These are phyloP conservation scores for Pogonocherus hispidulus DNA, from an alignment of 2,888 invertebrate genomes.

Conservation along the genomic window DNA sequence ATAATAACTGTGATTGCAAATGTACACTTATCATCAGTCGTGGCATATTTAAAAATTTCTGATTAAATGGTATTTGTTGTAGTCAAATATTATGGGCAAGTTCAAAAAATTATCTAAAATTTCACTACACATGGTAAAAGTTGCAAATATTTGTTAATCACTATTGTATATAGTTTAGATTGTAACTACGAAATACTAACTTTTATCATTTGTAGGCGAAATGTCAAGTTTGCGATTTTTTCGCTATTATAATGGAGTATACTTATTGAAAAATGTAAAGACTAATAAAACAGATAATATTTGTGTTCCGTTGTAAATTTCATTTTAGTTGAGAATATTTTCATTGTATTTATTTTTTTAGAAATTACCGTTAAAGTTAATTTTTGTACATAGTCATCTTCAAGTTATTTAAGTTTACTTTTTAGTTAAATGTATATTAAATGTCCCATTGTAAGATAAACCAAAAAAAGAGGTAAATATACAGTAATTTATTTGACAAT, in stretches of 20 bases:
- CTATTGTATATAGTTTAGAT: constrained; percentile 44
- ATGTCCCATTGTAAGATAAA: constrained; percentile 24
- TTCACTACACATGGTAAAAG: constrained; percentile 51
- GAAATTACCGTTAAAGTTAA: constrained; percentile 31
- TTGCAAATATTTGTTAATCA: constrained; percentile 25
- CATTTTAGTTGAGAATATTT: constrained; percentile 39
- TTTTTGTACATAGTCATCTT: constrained; percentile 40
- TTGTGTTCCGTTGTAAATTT: constrained; percentile 37
- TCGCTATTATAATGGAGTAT: constrained; percentile 40
- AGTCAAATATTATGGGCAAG: constrained; percentile 33
- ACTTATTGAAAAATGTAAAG: constrained; percentile 33
- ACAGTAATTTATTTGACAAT: constrained; percentile 25
- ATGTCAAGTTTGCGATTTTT: constrained; percentile 49
- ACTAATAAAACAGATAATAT: constrained; percentile 44
- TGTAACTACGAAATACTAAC: constrained; percentile 36
- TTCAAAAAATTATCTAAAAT: constrained; percentile 41
- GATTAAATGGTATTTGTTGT: constrained; percentile 18
- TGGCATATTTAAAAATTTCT: constrained; percentile 38
- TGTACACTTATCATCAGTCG: constrained; percentile 33
- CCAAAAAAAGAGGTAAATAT: constrained; percentile 28
- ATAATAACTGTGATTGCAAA: constrained; percentile 50
- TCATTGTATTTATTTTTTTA: constrained; percentile 45
- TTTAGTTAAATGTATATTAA: constrained; percentile 27
- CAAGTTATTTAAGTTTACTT: constrained; percentile 25
- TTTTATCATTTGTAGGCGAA: constrained; percentile 50